Conservation (phyloP, 23 tunicate species). For the Styela clava region DNA sequence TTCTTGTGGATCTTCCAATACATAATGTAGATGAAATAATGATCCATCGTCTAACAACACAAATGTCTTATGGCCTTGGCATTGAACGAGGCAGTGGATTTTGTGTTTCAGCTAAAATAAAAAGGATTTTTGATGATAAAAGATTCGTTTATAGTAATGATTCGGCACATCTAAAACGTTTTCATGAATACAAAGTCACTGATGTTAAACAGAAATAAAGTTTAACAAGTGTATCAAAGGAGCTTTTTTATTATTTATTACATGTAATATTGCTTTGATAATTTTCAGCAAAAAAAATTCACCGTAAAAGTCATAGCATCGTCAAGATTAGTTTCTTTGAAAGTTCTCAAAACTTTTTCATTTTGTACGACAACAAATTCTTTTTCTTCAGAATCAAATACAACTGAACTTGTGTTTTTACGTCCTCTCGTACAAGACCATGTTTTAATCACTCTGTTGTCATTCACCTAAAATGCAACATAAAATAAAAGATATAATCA, state of each 20-base stretch:
- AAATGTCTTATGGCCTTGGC: not conserved
- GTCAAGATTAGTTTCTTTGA: constrained; percentile 23
- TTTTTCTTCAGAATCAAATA: constrained; percentile 25
- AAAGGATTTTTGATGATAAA: not conserved
- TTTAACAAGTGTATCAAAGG: no score
- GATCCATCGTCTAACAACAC: constrained; percentile 19
- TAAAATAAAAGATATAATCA: no score
- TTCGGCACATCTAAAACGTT: no score
- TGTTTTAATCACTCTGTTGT: constrained; percentile 14
- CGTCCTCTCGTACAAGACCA: constrained; percentile 30
- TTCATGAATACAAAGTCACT: no score
- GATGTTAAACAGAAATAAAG: no score
- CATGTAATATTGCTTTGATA: no score
- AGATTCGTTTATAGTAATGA: no score
- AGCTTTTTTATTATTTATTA: no score
- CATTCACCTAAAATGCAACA: constrained; percentile 22
- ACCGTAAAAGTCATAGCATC: constrained; percentile 34
- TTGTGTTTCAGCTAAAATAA: constrained; percentile 8
- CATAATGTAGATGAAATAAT: not conserved
- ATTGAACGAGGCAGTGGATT: constrained; percentile 5
- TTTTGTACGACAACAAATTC: constrained; percentile 35
- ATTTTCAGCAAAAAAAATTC: no score
- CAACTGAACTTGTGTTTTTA: constrained; percentile 14
- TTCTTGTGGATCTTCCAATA: constrained; percentile 21
- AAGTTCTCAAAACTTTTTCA: constrained; percentile 12